Base-by-base conservation (phyloP, 2,888 invertebrate genomes). In the Tiliacea citrago region DNA sequence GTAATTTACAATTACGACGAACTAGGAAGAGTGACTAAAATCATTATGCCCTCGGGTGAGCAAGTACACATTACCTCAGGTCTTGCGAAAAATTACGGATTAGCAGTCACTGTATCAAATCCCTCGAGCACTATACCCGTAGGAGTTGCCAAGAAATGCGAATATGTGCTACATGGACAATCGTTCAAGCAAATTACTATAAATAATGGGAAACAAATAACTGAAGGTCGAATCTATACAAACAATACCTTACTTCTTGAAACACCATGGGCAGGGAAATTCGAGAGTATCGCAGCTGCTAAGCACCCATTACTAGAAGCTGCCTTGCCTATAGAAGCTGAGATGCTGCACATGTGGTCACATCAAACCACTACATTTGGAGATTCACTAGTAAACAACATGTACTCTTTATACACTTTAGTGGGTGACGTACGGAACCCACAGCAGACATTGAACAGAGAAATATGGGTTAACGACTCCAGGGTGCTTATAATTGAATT, bases 1-100 rank as follows among this genome's bases (percentile, higher is more conserved):
- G 98, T 98, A 85, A 98, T 99, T 87, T 99, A 99, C 94, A 98
- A 98, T 90, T 99, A 99, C 90, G 99, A 99, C 90, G 97, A 98
- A 93, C 97, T 98, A 81, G 99, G 99, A 4, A 97, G 99, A 62
- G 98, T 99, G 6, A 98, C 98, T 0, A 98, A 98, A 88, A 98
- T 98, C 71, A 98, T 98, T 82, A 97, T 99, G 92, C 99, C 99
- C 45, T 99, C 99, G 83, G 99, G 99, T 74, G 99, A 99, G 95
- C 98, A 98, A 88, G 97, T 99, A 24, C 97, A 98, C 85, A 97
- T 99, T 75, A 97, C 97, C 24, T 98, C 98, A 0, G 98, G 98
- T 81, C 96, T 99, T 79, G 98, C 98, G 16, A 97, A 97, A 87
- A 97, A 97, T 86, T 98, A 98, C 90, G 98, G 98, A 24, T 95